Evolutionary conservation across 1,140 invertebrate species (phyloP), one percentile per base, ranked within the genome.

Genomic region (Bombus confusus): DNA sequence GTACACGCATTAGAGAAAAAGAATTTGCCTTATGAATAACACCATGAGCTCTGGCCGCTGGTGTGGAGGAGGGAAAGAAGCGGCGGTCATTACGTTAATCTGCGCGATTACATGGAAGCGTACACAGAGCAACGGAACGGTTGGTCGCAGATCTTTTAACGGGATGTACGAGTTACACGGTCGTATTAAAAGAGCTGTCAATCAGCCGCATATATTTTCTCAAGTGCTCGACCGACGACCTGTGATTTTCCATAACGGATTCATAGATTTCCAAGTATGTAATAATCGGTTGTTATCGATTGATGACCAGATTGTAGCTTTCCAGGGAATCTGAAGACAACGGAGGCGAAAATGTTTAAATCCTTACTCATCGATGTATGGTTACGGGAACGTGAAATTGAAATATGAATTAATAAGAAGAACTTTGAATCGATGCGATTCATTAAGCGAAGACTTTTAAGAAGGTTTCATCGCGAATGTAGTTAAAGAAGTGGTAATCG

Each of bases 171-270:
- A 80, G 71, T 80, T 80, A 47, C 66, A 57, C 43, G 73, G 73
- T 52, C 47, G 73, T 75, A 75, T 75, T 57, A 75, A 75, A 47
- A 75, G 31, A 75, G 31, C 73, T 75, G 73, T 75, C 73, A 75
- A 75, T 75, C 73, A 34, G 41, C 22, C 73, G 31, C 73, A 75
- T 25, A 75, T 37, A 22, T 34, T 31, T 18, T 41, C 2, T 18
- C 6, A 15, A 37, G 25, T 64, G 28, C 13, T 25, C 8, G 43
- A 43, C n/a, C 6, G 52, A 25, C 34, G 47, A 34, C 43, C 47
- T 71, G 34, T 71, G 66, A 80, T 80, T 80, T 80, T 71, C 66
- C 47, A 10, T 80, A 80, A 80, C 66, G 78, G 47, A 28, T 80
- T 71, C 34, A 34, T 34, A 28, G 43, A 80, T 80, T 80, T 80